phyloP scores from a whole-genome alignment of 2,888 invertebrate genomes.

The Drosophila recens region DNA sequence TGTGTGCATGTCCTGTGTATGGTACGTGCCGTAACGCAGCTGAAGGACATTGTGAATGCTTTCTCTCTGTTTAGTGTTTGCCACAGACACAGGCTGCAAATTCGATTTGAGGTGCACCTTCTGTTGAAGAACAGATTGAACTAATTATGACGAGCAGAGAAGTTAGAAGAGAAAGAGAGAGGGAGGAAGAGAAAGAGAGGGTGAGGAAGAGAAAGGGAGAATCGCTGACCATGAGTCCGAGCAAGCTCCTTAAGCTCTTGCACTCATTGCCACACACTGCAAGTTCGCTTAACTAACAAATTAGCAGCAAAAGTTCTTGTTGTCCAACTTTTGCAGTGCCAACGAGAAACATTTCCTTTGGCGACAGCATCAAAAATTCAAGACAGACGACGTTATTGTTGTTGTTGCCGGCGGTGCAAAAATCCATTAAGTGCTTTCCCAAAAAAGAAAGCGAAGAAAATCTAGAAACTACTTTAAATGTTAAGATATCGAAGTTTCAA shows the following conservation, averaged over 20 bases:
- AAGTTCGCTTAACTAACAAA: slow-evolving; percentile 45
- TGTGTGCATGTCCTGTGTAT: slow-evolving; percentile 21
- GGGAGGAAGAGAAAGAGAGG: no score
- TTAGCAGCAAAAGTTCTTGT: slow-evolving; percentile 44
- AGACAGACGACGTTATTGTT: slow-evolving; percentile 9
- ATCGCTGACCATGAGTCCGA: slow-evolving; percentile 33
- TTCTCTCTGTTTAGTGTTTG: slow-evolving; percentile 26
- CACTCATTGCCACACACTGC: background rate
- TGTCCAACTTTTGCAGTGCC: slow-evolving; percentile 39
- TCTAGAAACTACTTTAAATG: slow-evolving; percentile 1
- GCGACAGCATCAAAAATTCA: slow-evolving; percentile 39
- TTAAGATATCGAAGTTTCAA: no score
- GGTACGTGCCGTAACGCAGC: slow-evolving; percentile 57
- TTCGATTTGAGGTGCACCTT: slow-evolving; percentile 56
- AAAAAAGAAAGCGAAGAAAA: slow-evolving; percentile 13
- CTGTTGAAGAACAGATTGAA: slow-evolving; percentile 45
- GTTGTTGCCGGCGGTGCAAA: slow-evolving; percentile 41
- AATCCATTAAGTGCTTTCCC: slow-evolving; percentile 59
- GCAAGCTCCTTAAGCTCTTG: slow-evolving; percentile 29
- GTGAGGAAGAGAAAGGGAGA: no score
- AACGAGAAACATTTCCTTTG: slow-evolving; percentile 37
- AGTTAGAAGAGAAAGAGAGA: background rate
- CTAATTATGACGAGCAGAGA: slow-evolving; percentile 36
- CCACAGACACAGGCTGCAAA: slow-evolving; percentile 28
- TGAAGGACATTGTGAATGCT: slow-evolving; percentile 63